Evolutionary conservation across 2,888 invertebrate species (phyloP), one percentile per base, ranked within the genome.

Genomic region (Ganaspis brasiliensis): DNA sequence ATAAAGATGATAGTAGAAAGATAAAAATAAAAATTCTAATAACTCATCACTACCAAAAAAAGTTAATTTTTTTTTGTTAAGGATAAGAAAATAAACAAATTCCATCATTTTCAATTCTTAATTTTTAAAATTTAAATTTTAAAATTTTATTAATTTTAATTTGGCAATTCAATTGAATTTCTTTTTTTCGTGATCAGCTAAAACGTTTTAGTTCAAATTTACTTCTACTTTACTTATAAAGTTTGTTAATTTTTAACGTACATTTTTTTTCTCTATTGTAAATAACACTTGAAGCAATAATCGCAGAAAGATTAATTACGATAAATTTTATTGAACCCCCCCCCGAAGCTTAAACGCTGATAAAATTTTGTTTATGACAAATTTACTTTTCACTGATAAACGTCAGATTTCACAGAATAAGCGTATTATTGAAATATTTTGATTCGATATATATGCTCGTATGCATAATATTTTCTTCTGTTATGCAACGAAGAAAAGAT

Each of bases 311-410:
- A 52, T 52, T 52, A 19, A 52, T 52, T 19, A n/a, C 16, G 52
- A 52, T 52, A 52, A 40, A 40, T 5, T 40, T 12, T 40, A 52
- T 52, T 5, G 19, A 19, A 52, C 6, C 19, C 63, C 24, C 26
- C 57, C 57, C 45, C 16, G 12, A 5, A 31, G 12, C n/a, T 21
- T 37, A 55, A 56, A 59, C 3, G 31, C 45, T 57, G 52, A 59
- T 45, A 37, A 45, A 73, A 73, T 57, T 45, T 73, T 19, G 24
- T 40, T 24, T 45, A n/a, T 56, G 26, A 19, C 21, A 24, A 52
- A 12, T 52, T 72, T 57, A 10, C 16, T 72, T 72, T 72, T 55
- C 26, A 35, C 19, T n/a, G 52, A 40, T 52, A 35, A 56, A 24
- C 55, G 56, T 24, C 56, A 26, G 21, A 56, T 56, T 24, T 56